Conservation (phyloP, 2,797 vertebrate genomes). For the Liparis tanakae region DNA sequence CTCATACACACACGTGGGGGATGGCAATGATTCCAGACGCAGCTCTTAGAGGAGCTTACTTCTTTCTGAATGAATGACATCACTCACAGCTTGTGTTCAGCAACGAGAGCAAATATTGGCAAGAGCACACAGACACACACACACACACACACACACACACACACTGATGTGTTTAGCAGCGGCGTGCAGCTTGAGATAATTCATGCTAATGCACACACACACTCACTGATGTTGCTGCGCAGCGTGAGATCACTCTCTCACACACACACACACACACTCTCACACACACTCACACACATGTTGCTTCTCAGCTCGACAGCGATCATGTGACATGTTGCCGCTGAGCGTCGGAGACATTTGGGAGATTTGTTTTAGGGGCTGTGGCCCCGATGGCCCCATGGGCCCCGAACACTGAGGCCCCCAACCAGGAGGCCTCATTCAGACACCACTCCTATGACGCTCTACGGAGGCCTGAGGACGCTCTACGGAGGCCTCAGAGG, state of each 20-base stretch:
- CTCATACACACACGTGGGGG: constrained; percentile 41
- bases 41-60: constrained; percentile 59
- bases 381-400: constrained; percentile 48
- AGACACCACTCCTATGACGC: constrained; percentile 4
- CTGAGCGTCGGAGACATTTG: constrained; percentile 61
- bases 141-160: not conserved
- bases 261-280: not conserved
- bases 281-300: constrained; percentile 61
- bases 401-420: constrained; percentile 56
- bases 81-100: constrained; percentile 39
- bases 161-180: too few relatives aligned
- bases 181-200: constrained; percentile 48
- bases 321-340: constrained; percentile 69
- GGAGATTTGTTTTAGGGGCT: constrained; percentile 71
- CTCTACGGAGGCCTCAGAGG: too few relatives aligned
- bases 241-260: constrained; percentile 49
- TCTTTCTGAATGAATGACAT: constrained; percentile 65
- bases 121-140: constrained; percentile 12
- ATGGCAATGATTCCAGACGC: constrained; percentile 73
- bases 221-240: too few relatives aligned
- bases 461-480: too few relatives aligned
- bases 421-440: constrained; percentile 15
- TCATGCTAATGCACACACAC: constrained; percentile 5
- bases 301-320: constrained; percentile 72
- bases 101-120: constrained; percentile 71